Conservation (phyloP, 2,797 vertebrate species). For the Protonibea diacanthus region DNA sequence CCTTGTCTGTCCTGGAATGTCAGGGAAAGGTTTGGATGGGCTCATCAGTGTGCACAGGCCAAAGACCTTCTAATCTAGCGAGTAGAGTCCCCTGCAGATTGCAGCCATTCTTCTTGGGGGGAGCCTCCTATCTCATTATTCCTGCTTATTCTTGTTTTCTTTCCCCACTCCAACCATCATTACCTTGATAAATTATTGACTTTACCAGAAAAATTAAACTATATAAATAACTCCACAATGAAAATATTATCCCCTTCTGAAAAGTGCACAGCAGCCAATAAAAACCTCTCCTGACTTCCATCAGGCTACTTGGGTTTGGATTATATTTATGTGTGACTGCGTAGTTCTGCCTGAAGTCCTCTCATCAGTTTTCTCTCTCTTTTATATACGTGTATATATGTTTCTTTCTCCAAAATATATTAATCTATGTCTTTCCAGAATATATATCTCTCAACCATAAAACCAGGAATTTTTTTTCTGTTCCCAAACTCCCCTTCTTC, state of each 20-base stretch:
- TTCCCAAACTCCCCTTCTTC: constrained; percentile 1
- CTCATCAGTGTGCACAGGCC: constrained; percentile 48
- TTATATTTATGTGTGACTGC: constrained; percentile 64
- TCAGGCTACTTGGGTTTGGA: constrained; percentile 79
- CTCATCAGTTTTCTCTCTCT: constrained; percentile 58
- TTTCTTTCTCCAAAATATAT: constrained; percentile 53
- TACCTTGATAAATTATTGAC: constrained; percentile 86
- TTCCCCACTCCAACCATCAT: constrained; percentile 80
- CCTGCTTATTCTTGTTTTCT: constrained; percentile 75
- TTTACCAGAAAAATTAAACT: constrained; percentile 84
- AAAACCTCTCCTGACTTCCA: constrained; percentile 84
- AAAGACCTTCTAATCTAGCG: constrained; percentile 45
- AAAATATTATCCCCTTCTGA: constrained; percentile 85
- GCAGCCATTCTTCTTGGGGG: constrained; percentile 52
- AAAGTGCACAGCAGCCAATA: constrained; percentile 80
- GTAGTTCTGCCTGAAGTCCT: constrained; percentile 61
- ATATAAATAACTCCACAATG: constrained; percentile 82
- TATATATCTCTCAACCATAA: constrained; percentile 48
- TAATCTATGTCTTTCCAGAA: constrained; percentile 36
- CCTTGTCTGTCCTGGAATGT: constrained; percentile 41
- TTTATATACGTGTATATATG: constrained; percentile 38
- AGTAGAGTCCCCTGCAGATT: constrained; percentile 47
- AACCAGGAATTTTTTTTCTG: constrained; percentile 37
- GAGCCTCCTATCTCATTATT: constrained; percentile 78
- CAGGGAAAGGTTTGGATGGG: constrained; percentile 40